Conservation (phyloP, 2,113 vertebrate species). For the Azemiops feae region DNA sequence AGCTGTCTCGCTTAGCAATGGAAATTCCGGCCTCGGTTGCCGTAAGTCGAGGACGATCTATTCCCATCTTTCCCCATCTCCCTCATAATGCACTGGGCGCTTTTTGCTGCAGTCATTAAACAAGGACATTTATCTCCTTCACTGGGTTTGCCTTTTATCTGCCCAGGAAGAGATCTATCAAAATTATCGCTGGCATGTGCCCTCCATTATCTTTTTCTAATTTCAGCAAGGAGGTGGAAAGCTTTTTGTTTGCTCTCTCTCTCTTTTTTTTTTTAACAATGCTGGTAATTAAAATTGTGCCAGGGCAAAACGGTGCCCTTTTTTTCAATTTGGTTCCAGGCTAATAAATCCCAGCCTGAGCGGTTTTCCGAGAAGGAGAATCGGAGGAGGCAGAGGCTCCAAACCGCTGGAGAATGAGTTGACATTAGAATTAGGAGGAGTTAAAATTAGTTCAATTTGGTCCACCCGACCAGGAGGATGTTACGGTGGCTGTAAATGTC, state of each 20-base stretch:
- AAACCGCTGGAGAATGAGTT: neutral
- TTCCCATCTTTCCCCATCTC: neutral
- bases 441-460: no score
- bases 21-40: no score
- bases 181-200: neutral
- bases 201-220: neutral
- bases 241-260: no score
- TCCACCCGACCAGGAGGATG: no score
- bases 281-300: neutral
- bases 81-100: neutral
- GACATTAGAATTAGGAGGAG: no score
- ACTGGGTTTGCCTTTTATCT: neutral
- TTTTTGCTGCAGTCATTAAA: conserved; percentile 8
- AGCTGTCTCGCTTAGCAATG: no score
- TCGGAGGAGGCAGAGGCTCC: neutral
- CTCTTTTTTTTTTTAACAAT: neutral
- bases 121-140: neutral
- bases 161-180: conserved; percentile 13
- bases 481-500: no score
- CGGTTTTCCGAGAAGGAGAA: neutral
- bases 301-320: neutral
- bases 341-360: neutral
- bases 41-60: no score
- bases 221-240: neutral
- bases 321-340: neutral